A percentile compares a stretch with the other conserved stretches of the same genome.
These are phyloP conservation scores for Drosophila nr. fundita DNA, from an alignment of 2,888 invertebrate genomes.

Conservation along the genomic window DNA sequence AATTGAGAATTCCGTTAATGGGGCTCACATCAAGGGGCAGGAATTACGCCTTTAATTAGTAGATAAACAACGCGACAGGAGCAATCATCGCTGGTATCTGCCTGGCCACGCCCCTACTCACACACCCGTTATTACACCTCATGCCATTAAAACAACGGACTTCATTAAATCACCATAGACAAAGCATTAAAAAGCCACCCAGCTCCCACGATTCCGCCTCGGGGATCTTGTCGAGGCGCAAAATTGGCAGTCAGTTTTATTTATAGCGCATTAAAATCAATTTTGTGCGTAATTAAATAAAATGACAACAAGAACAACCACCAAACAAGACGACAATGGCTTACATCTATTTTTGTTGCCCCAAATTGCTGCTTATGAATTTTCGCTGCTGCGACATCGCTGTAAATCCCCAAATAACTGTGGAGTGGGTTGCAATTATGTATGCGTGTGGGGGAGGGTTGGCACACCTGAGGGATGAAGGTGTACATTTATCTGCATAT, in stretches of 20 bases:
- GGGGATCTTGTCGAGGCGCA: constrained; percentile 36
- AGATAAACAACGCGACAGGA: constrained; percentile 49
- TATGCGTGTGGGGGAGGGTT: neutral
- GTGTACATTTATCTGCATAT: neutral
- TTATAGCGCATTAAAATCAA: constrained; percentile 79
- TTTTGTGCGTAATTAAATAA: constrained; percentile 71
- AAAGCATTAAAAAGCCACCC: constrained; percentile 28
- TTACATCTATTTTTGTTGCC: constrained; percentile 59
- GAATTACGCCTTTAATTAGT: constrained; percentile 73
- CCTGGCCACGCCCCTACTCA: neutral
- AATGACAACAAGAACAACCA: constrained; percentile 22
- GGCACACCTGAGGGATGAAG: constrained; percentile 5
- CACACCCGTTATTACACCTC: neutral
- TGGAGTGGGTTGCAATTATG: neutral
- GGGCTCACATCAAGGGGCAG: constrained; percentile 63
- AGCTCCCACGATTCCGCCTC: neutral
- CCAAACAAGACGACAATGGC: constrained; percentile 15
- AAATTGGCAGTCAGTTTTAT: constrained; percentile 70
- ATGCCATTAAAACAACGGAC: constrained; percentile 55
- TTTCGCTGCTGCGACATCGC: constrained; percentile 29
- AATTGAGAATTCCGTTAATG: constrained; percentile 48
- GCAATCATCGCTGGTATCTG: constrained; percentile 33
- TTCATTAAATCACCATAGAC: constrained; percentile 65
- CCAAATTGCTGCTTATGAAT: constrained; percentile 51
- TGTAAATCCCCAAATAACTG: neutral